Conservation (phyloP, 2,888 invertebrate species). For the Melanostoma scalare region DNA sequence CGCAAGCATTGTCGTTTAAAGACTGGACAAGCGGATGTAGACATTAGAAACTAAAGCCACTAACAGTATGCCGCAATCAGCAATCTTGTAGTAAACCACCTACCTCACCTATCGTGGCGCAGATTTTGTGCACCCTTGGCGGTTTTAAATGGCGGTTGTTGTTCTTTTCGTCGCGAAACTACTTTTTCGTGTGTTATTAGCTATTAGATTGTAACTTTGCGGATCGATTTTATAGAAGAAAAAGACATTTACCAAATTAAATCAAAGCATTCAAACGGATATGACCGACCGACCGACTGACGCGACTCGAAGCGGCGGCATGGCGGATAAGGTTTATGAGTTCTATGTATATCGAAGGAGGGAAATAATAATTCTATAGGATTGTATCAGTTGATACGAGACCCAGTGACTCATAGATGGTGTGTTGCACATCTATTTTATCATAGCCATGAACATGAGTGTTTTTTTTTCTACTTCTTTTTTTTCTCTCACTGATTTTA, state of each 20-base stretch:
- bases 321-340: slow-evolving; percentile 1
- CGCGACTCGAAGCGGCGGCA: too few relatives aligned
- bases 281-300: too few relatives aligned
- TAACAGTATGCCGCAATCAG: too few relatives aligned
- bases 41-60: too few relatives aligned
- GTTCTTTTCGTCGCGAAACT: not conserved
- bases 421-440: slow-evolving; percentile 66
- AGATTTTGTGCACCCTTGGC: too few relatives aligned
- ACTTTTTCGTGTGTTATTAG: not conserved
- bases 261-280: slow-evolving; percentile 54
- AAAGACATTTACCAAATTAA: slow-evolving; percentile 21
- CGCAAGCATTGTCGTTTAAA: too few relatives aligned
- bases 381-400: not conserved
- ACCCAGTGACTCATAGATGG: slow-evolving; percentile 49
- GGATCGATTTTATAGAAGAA: not conserved
- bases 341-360: not conserved
- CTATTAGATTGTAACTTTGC: slow-evolving; percentile 5
- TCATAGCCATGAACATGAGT: slow-evolving; percentile 66
- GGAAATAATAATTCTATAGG: slow-evolving; percentile 8
- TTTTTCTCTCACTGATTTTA: slow-evolving; percentile 47
- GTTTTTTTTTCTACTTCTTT: slow-evolving; percentile 32
- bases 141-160: too few relatives aligned
- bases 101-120: too few relatives aligned
- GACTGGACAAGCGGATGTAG: too few relatives aligned
- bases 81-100: too few relatives aligned